Evolutionary conservation across 2,797 vertebrate genomes (phyloP), one percentile per base, ranked within the genome.

Genomic region (Hemibagrus guttatus): DNA sequence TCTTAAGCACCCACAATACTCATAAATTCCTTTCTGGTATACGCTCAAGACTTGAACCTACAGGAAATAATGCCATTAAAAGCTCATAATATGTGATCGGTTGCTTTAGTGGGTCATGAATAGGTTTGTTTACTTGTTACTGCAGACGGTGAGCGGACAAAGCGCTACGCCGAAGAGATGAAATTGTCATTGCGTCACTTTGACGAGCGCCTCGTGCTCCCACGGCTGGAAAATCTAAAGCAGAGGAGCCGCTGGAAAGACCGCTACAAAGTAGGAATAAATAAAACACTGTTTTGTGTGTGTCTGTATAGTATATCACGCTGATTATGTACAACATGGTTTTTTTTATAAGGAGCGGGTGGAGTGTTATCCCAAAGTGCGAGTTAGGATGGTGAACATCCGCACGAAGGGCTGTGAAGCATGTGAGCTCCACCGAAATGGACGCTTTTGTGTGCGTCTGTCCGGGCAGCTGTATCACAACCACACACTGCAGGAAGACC

Each of bases 231-330:
- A 72, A 96, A 91, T 78, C 92, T 97, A 81, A 89, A 88, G 64
- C 90, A 95, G 84, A 94, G 93, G 89, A 96, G 96, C 91, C 95
- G 95, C 87, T 97, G 96, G 96, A 96, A 93, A 85, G 93, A 95
- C 0, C 93, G 94, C 56, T 97, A 97, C 90, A 97, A 95, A 95
- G 96, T 97, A 83, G 56, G 76, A 71, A 83, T 31, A 28, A 66
- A 76, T 59, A 2, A 78, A 79, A 42, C 16, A n/a, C 23, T 21
- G 17, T 12, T 69, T n/a, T 59, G 31, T 42, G 54, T 52, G 17
- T 23, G 6, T 8, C 46, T 35, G 1, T 69, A 63, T 26, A 63
- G 0, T 16, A 1, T 21, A 49, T n/a, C 12, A 28, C 12, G 26
- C 46, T 46, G 21, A 49, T 42, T 84, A 23, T 75, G 49, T 56